phyloP scores from a whole-genome alignment of 2,888 invertebrate genomes.

The Venusia cambrica region DNA sequence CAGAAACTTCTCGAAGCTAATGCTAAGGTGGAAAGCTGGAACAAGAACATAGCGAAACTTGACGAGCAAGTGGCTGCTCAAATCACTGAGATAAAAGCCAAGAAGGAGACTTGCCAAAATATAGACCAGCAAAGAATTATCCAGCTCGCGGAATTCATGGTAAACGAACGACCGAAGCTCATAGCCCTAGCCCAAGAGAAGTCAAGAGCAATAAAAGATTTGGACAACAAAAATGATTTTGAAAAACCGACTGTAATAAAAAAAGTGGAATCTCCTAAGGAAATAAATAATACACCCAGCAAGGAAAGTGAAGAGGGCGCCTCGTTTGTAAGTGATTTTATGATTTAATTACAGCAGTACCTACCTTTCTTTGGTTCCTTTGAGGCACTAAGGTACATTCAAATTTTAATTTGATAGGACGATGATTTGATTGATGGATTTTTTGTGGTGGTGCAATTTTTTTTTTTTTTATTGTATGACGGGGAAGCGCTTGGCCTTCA shows the following conservation, averaged over 20 bases:
- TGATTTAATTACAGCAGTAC: constrained; percentile 2
- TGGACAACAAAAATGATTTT: constrained; percentile 29
- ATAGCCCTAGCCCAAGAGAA: constrained; percentile 41
- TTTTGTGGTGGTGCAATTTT: too few species aligned
- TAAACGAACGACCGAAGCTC: constrained; percentile 44
- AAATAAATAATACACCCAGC: not conserved
- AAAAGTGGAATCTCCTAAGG: constrained; percentile 1
- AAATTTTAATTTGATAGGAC: too few species aligned
- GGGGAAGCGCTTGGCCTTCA: too few species aligned
- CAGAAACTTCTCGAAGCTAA: constrained; percentile 43
- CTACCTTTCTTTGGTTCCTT: constrained; percentile 7
- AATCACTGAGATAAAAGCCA: constrained; percentile 38
- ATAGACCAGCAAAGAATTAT: constrained; percentile 46
- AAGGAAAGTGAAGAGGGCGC: constrained; percentile 5
- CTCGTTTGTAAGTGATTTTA: constrained; percentile 13
- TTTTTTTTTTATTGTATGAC: too few species aligned
- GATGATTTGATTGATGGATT: too few species aligned
- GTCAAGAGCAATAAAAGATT: constrained; percentile 32
- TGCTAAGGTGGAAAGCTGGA: constrained; percentile 36
- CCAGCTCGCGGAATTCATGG: constrained; percentile 52
- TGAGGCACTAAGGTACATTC: too few species aligned
- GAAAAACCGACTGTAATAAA: constrained; percentile 1
- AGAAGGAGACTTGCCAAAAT: constrained; percentile 33
- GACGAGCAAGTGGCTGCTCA: constrained; percentile 39
- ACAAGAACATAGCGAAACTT: constrained; percentile 38